These are phyloP conservation scores for Dryas iulia DNA, from an alignment of 1,140 invertebrate genomes.

Conservation along the genomic window DNA sequence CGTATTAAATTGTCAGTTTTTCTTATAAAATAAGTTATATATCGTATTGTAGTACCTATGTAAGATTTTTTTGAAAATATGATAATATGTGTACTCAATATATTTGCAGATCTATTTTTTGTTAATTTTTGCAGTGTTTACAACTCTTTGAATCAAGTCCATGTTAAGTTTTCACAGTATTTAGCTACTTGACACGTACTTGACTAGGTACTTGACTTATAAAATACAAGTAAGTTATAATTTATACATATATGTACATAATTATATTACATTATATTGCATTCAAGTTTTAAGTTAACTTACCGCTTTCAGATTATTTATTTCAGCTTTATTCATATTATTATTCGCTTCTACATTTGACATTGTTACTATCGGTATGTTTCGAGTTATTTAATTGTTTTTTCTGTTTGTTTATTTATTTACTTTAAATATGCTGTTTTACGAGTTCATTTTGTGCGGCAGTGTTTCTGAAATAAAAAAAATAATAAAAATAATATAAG, in stretches of 20 bases:
- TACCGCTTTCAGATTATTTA: slow-evolving; percentile 39
- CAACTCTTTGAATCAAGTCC: no score
- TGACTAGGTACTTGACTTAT: no score
- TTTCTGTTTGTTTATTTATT: slow-evolving; percentile 4
- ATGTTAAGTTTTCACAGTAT: no score
- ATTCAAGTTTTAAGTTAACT: slow-evolving; percentile 7
- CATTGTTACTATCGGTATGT: slow-evolving; percentile 30
- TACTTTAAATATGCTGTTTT: neutral
- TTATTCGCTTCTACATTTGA: slow-evolving; percentile 44
- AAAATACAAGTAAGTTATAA: no score
- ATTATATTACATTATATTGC: neutral
- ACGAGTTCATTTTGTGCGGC: neutral
- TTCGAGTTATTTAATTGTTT: neutral
- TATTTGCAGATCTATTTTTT: no score
- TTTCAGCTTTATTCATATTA: slow-evolving; percentile 59
- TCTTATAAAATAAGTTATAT: no score
- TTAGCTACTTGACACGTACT: no score
- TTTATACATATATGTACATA: neutral
- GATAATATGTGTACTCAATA: no score
- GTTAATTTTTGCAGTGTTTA: no score
- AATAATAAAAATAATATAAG: neutral
- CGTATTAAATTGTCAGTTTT: no score
- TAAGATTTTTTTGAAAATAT: no score
- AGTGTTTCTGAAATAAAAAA: neutral
- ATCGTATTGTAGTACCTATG: no score